Conservation (phyloP, 92 coral and sea anemone genomes). For the Bergia puertoricense region DNA sequence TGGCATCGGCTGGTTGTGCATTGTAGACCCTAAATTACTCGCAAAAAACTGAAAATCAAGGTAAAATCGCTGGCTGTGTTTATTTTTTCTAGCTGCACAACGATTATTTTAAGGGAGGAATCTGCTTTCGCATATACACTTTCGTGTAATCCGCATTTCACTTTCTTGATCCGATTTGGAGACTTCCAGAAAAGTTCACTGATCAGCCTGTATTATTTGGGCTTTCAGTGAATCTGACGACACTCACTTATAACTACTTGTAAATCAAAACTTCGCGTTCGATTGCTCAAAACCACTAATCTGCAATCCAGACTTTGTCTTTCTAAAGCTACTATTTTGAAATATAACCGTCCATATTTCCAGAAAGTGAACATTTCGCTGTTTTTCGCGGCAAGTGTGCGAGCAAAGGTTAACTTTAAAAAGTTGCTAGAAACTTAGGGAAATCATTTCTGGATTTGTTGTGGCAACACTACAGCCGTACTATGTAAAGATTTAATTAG, state of each 20-base stretch:
- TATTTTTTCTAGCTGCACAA: background rate
- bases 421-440: background rate
- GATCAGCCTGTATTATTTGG: background rate
- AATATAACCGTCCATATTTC: background rate
- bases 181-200: background rate
- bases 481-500: too few species aligned
- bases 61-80: background rate
- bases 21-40: too few species aligned
- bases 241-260: background rate
- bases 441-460: background rate
- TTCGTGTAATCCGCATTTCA: background rate
- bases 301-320: background rate
- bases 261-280: background rate
- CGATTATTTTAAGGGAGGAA: background rate
- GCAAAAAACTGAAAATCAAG: too few species aligned
- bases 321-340: background rate
- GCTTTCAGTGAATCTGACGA: background rate
- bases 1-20: background rate
- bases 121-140: background rate
- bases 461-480: too few species aligned
- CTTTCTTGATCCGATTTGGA: background rate
- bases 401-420: too few species aligned
- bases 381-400: background rate
- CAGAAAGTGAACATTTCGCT: background rate
- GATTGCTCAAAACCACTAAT: background rate